Evolutionary conservation across 35 echinoderm and acorn worm genomes (phyloP).

Genomic region (Hemicentrotus pulcherrimus): DNA sequence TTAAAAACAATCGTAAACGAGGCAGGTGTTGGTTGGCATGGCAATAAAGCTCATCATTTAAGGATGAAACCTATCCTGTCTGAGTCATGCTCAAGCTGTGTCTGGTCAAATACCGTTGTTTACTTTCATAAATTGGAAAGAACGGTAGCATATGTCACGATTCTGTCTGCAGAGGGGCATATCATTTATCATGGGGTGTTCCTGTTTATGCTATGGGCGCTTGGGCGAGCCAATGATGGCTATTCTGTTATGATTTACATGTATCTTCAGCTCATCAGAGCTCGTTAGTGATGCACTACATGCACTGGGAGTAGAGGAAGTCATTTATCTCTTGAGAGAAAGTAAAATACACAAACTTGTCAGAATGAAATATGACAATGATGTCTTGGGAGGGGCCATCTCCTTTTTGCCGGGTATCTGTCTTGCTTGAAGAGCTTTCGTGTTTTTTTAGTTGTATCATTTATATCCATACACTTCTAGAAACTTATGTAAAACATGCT

Average conservation of each 20-base stretch:
- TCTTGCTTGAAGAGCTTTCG: not conserved
- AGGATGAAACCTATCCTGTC: not conserved
- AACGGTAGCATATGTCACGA: not conserved
- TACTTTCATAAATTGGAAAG: conserved; percentile 4
- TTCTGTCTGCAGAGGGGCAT: not conserved
- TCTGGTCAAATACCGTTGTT: not conserved
- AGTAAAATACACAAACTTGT: not conserved
- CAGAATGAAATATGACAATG: not conserved
- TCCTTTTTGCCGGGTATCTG: not conserved
- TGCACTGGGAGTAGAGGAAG: not conserved
- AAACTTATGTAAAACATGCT: no score
- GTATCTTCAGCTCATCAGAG: not conserved
- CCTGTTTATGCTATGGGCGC: not conserved
- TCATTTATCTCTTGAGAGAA: not conserved
- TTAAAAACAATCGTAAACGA: not conserved
- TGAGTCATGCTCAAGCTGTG: not conserved
- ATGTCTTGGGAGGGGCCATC: not conserved
- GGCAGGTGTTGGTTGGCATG: not conserved
- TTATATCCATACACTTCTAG: no score
- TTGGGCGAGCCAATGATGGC: not conserved
- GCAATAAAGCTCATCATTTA: not conserved
- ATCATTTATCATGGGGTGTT: not conserved
- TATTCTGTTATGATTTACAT: not conserved
- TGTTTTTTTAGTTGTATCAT: no score
- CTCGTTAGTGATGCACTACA: not conserved